Percentiles rank a stretch among this genome's conserved stretches.
Evolutionary conservation across 2,797 vertebrate genomes (phyloP).

Genomic region (Tadarida brasiliensis): DNA sequence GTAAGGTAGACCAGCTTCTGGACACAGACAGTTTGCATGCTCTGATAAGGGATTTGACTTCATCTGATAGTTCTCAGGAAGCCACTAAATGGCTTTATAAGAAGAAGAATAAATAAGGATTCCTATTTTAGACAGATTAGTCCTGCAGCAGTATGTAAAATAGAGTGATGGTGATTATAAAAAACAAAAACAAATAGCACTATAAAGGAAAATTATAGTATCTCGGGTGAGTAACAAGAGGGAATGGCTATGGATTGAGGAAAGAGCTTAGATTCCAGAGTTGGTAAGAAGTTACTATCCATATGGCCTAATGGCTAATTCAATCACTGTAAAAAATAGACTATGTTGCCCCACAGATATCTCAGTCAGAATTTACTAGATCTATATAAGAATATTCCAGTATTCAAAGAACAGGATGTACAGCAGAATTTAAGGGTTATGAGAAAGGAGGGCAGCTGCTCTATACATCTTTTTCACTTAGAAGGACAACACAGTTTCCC

Average conservation of each 20-base stretch:
- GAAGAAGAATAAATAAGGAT: not conserved
- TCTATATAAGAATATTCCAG: not conserved
- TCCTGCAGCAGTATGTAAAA: not conserved
- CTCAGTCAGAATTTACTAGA: not conserved
- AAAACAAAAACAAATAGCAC: not conserved
- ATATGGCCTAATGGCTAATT: not conserved
- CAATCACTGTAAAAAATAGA: not conserved
- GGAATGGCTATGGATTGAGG: not conserved
- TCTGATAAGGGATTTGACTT: not conserved
- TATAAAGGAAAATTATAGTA: not conserved
- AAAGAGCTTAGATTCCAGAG: not conserved
- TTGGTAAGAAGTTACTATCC: not conserved
- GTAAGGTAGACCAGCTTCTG: not conserved
- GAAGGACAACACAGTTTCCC: not conserved
- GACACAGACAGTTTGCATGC: not conserved
- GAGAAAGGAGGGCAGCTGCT: not conserved
- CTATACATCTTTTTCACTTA: not conserved
- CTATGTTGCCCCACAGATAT: not conserved
- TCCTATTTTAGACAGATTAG: not conserved
- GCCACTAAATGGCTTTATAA: not conserved
- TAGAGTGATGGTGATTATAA: not conserved
- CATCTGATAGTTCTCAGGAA: not conserved
- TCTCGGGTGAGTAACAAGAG: not conserved
- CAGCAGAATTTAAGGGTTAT: not conserved
- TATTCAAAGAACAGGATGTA: not conserved